Evolutionary conservation across 2,797 vertebrate genomes (phyloP), one percentile per base, ranked within the genome.

Genomic region (Chiroxiphia lanceolata): DNA sequence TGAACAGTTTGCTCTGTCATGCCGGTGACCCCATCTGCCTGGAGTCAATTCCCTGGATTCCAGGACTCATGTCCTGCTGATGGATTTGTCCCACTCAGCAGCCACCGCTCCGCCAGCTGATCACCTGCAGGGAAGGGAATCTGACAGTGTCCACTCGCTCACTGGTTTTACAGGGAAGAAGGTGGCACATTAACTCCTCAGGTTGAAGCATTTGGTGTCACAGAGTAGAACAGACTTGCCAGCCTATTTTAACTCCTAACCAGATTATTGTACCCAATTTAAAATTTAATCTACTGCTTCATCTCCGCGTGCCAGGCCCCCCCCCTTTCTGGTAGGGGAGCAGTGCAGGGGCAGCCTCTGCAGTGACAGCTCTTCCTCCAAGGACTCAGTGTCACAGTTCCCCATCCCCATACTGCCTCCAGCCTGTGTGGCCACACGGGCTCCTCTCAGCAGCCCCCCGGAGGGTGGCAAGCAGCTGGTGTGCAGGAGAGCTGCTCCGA

Each of bases 41-140:
- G 0, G 7, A 22, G 31, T 31, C 4, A 15, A 64, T 75, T 85
- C 61, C 42, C 59, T 7, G 2, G 6, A 40, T 83, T 63, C 18
- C 65, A 78, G 23, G 34, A 45, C 33, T 80, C 2, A 0, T 7
- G 5, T 15, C 21, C 47, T 7, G 4, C 50, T 44, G 20, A 23
- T 53, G 38, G 38, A 47, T 51, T 34, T 0, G 0, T 67, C 65
- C 45, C 57, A n/a, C 26, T 47, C 4, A 1, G 36, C 47, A 75
- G 54, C 51, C 5, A 0, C 44, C 0, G 0, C 67, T 69, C 26
- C 33, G 36, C 27, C 27, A 12, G 33, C 15, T 1, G 3, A 18
- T 53, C 31, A 48, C 33, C 34, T 22, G 13, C 4, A 3, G 20
- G 11, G 22, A 70, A 19, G 19, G 79, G 51, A 21, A 47, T 64